Conservation (phyloP, 2,113 vertebrate genomes). For the Microcebus murinus region DNA sequence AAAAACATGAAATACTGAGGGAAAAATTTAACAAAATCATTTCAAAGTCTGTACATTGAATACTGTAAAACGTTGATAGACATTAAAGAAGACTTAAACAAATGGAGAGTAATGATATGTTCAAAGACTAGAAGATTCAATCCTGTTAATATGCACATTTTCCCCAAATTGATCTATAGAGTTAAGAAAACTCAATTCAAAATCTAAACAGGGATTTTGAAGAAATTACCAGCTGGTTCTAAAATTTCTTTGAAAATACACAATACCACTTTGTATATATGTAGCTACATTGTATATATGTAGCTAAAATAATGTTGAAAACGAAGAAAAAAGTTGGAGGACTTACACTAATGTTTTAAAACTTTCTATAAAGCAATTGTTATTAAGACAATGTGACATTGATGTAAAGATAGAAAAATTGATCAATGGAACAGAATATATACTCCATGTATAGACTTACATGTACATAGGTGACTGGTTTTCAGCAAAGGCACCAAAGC, state of each 20-base stretch:
- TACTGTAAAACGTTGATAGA: background rate
- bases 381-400: background rate
- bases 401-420: background rate
- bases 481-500: background rate
- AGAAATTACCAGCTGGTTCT: background rate
- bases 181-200: background rate
- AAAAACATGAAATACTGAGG: background rate
- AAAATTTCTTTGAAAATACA: background rate
- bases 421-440: background rate
- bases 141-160: background rate
- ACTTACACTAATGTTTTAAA: background rate
- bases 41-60: background rate
- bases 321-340: background rate
- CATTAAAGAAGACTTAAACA: background rate
- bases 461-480: background rate
- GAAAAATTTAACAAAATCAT: conserved; percentile 1
- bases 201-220: background rate
- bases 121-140: background rate
- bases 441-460: background rate
- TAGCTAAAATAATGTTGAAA: background rate
- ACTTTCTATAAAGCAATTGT: background rate
- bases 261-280: background rate
- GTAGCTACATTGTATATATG: background rate
- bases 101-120: background rate
- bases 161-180: background rate